Base-by-base conservation (phyloP, 2,888 invertebrate species). In the Lithosia quadra region DNA sequence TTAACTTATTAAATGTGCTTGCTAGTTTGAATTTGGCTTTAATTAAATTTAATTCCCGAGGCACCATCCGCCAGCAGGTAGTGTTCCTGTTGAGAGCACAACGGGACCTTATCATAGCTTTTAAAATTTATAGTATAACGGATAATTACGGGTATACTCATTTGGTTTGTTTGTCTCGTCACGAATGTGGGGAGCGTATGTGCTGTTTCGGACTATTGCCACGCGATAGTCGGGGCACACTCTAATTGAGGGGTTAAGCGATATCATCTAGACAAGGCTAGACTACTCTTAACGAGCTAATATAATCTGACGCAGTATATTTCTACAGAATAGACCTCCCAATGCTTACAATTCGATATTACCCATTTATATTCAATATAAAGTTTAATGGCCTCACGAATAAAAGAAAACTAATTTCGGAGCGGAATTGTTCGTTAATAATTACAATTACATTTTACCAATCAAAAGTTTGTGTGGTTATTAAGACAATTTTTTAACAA, bases 101-200 rank as follows among this genome's bases (percentile, higher is more conserved):
- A 92, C 93, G 92, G 94, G 89, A 91, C 91, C 90, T 92, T 93
- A 92, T 92, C 92, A 89, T 86, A 78, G 90, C 86, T 87, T 90
- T 91, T 90, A 89, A 92, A 93, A 92, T 93, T 91, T 93, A 92
- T 93, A 88, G 91, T 89, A 89, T 91, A 90, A 89, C 90, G 88
- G 87, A 90, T 93, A 94, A 93, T 93, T 94, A 93, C 92, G 88
- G 90, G 89, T 88, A 90, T 84, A 89, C 85, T 89, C 88, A 88
- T 90, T 91, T 87, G 85, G 88, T 87, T 86, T 80, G 89, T 85
- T 86, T 83, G 77, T 86, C 83, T 87, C 88, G 90, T 92, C 91
- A 93, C 92, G 93, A 92, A 85, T 87, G 83, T 83, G 75, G 84
- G 78, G 79, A 69, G 78, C 78, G 75, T 78, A 77, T 88, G 78